A percentile compares a stretch with the other conserved stretches of the same genome.
These are phyloP conservation scores for Alcedo atthis DNA, from an alignment of 2,797 vertebrate species.

Conservation along the genomic window DNA sequence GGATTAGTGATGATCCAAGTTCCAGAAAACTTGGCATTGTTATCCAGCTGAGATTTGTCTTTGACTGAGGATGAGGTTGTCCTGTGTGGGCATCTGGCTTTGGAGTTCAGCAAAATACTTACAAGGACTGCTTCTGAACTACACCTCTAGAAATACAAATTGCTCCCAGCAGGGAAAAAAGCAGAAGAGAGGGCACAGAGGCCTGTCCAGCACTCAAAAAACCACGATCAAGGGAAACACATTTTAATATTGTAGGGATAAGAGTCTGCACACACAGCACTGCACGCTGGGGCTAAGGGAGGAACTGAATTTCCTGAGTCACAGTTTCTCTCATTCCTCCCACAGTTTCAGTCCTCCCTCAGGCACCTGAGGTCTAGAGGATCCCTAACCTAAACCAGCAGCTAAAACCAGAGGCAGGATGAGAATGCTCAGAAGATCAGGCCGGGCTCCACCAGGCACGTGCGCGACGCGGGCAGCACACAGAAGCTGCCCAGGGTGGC, in stretches of 20 bases:
- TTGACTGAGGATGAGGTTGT: not conserved
- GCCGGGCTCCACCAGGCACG: not conserved
- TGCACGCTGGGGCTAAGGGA: not conserved
- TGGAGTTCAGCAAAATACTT: not conserved
- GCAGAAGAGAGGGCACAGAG: not conserved
- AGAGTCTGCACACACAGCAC: not conserved
- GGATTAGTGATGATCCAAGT: not conserved
- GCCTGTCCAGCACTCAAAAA: not conserved
- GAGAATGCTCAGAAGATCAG: not conserved
- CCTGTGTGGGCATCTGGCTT: not conserved
- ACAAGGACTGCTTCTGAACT: not conserved
- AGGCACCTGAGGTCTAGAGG: not conserved
- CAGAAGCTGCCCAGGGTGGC: not conserved
- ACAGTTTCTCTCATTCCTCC: slow-evolving; percentile 47
- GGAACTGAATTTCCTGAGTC: slow-evolving; percentile 46
- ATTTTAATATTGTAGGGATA: not conserved
- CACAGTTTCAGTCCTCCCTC: slow-evolving; percentile 11
- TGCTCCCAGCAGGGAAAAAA: not conserved
- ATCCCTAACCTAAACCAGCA: not conserved
- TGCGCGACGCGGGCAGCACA: not conserved
- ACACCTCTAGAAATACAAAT: not conserved
- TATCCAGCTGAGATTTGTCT: not conserved
- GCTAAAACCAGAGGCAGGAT: not conserved
- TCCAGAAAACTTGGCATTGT: not conserved
- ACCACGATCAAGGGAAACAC: not conserved